These are phyloP conservation scores for Cheilosia impressa DNA, from an alignment of 2,888 invertebrate genomes.

Conservation along the genomic window DNA sequence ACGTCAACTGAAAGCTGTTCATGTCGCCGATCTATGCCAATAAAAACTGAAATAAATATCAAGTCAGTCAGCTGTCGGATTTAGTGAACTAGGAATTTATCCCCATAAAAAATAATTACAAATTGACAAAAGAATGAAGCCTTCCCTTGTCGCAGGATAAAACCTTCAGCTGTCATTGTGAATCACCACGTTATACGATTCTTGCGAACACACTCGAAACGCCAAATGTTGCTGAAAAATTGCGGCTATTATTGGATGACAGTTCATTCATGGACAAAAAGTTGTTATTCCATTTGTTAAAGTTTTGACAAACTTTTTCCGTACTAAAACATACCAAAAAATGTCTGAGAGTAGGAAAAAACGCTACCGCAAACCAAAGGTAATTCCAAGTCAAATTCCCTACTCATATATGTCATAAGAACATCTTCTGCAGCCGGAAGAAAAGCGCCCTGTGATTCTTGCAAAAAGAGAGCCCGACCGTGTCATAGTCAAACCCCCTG, in stretches of 20 bases:
- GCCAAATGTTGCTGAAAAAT: neutral
- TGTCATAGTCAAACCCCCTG: conserved; percentile 47
- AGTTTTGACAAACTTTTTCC: neutral
- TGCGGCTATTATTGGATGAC: neutral
- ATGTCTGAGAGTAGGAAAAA: conserved; percentile 80
- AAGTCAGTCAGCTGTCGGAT: no score
- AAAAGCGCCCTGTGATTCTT: conserved; percentile 79
- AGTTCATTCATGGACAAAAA: neutral
- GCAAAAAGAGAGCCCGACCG: conserved; percentile 78
- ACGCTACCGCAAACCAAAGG: conserved; percentile 79
- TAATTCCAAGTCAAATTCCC: conserved; percentile 44
- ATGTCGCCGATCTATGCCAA: no score
- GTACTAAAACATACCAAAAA: neutral
- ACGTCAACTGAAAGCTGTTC: no score
- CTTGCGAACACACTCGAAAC: neutral
- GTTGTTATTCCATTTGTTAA: neutral
- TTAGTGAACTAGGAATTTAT: no score
- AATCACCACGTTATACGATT: neutral
- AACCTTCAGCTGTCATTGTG: neutral
- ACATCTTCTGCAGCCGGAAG: conserved; percentile 67
- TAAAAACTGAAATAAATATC: no score
- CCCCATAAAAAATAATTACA: no score
- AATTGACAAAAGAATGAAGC: no score
- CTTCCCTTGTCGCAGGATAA: neutral
- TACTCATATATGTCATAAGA: neutral